These are phyloP conservation scores for Myotis findleyi DNA, from an alignment of 2,797 vertebrate species.

Conservation along the genomic window DNA sequence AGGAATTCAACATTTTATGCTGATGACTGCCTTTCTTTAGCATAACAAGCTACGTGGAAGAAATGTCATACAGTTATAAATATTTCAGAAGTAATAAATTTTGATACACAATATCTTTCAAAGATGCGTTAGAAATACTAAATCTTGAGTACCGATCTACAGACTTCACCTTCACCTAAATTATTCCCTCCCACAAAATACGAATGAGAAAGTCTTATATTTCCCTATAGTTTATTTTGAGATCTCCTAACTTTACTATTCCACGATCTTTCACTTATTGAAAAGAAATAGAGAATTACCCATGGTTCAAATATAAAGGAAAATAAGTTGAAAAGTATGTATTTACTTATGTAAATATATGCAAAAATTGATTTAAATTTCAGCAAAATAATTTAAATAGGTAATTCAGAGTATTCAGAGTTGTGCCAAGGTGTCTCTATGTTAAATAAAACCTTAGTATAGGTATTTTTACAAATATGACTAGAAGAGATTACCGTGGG, in stretches of 20 bases:
- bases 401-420: slow-evolving; percentile 56
- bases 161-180: slow-evolving; percentile 37
- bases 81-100: slow-evolving; percentile 54
- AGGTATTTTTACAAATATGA: slow-evolving; percentile 31
- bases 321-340: background rate
- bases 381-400: slow-evolving; percentile 32
- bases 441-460: slow-evolving; percentile 48
- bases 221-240: slow-evolving; percentile 69
- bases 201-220: slow-evolving; percentile 70
- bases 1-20: slow-evolving; percentile 42
- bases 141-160: slow-evolving; percentile 16
- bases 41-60: slow-evolving; percentile 31
- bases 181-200: slow-evolving; percentile 52
- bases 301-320: slow-evolving; percentile 55
- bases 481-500: background rate
- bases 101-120: slow-evolving; percentile 43
- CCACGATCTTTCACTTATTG: slow-evolving; percentile 60
- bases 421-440: background rate
- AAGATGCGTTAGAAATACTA: background rate
- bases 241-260: slow-evolving; percentile 8
- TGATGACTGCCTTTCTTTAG: slow-evolving; percentile 11
- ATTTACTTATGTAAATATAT: slow-evolving; percentile 36
- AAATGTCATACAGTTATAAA: slow-evolving; percentile 22
- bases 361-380: slow-evolving; percentile 51
- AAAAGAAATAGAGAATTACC: slow-evolving; percentile 60